These are phyloP conservation scores for Torymus aiolomorphi DNA, from an alignment of 2,888 invertebrate genomes.

Conservation along the genomic window DNA sequence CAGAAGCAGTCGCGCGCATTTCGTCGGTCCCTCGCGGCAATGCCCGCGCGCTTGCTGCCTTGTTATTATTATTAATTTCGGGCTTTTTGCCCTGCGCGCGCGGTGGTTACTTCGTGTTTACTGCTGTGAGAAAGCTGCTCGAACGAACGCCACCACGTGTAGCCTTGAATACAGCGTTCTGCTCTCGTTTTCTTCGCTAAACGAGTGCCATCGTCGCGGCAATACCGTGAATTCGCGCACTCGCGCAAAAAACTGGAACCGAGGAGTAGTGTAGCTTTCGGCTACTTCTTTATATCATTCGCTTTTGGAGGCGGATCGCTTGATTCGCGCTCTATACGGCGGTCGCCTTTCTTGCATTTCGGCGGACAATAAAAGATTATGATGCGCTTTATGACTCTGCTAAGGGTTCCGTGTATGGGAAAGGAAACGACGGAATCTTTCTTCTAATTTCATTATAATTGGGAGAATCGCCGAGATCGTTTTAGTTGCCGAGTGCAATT, in stretches of 20 bases:
- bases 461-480: neutral
- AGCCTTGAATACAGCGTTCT: neutral
- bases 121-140: conserved; percentile 69
- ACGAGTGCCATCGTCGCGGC: conserved; percentile 23
- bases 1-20: neutral
- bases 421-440: conserved; percentile 13
- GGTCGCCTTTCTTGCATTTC: conserved; percentile 26
- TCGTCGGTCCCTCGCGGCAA: conserved; percentile 9
- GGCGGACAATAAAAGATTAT: conserved; percentile 37
- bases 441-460: conserved; percentile 52
- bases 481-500: too few relatives aligned
- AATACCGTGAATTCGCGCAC: conserved; percentile 17
- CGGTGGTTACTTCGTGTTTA: conserved; percentile 68
- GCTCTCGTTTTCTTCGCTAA: conserved; percentile 2
- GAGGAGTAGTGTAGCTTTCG: neutral
- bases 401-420: conserved; percentile 5
- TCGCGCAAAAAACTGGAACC: conserved; percentile 5
- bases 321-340: conserved; percentile 32
- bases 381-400: conserved; percentile 40
- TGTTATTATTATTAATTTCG: conserved; percentile 70
- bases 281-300: conserved; percentile 29
- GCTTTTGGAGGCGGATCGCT: conserved; percentile 10
- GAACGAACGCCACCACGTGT: conserved; percentile 19
- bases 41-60: conserved; percentile 55
- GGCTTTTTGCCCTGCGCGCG: conserved; percentile 61